Base-by-base conservation (phyloP, 2,888 invertebrate species). In the Megamerina dolium region DNA sequence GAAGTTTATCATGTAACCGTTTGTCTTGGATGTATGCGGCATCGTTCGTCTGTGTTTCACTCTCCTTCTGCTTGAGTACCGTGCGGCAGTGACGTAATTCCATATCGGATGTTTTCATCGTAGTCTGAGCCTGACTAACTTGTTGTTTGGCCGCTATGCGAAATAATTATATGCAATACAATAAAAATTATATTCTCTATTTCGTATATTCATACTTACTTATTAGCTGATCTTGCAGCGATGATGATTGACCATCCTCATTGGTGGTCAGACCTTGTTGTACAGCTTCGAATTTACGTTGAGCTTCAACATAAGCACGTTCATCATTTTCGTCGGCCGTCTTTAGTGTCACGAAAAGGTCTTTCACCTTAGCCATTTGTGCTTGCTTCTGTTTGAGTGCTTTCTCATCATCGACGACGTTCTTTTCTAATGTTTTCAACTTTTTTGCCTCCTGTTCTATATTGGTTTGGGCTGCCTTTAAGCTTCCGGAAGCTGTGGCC, bases 141-240 rank as follows among this genome's bases (percentile, higher is more conserved):
- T 79, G 80, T 55, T 85, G 81, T 63, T 88, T 85, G 0, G 87
- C 86, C 60, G 77, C 87, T 87, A n/a, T 17, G 10, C n/a, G n/a
- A n/a, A n/a, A n/a, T n/a, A 23, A 23, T 8, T 10, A 23, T 23
- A 23, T 10, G 10, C 10, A 6, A 23, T 8, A 23, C 23, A 10
- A 8, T 23, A 8, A 23, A 8, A 23, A 23, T 23, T 23, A 8
- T 8, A 23, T 23, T 8, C 23, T 8, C 6, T 8, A 8, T 23
- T 8, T 8, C 6, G 10, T 8, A 8, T 6, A 23, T 23, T 23
- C 9, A 5, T 30, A 58, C 68, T 60, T 61, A 85, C 85, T 80
- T 67, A 92, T 92, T 16, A 95, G 77, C 66, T 93, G 93, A 53
- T 92, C 89, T 64, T 90, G 88, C 41, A 96, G 74, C 1, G 94